Conservation (phyloP, 2,888 invertebrate genomes). For the Resseliella maxima region DNA sequence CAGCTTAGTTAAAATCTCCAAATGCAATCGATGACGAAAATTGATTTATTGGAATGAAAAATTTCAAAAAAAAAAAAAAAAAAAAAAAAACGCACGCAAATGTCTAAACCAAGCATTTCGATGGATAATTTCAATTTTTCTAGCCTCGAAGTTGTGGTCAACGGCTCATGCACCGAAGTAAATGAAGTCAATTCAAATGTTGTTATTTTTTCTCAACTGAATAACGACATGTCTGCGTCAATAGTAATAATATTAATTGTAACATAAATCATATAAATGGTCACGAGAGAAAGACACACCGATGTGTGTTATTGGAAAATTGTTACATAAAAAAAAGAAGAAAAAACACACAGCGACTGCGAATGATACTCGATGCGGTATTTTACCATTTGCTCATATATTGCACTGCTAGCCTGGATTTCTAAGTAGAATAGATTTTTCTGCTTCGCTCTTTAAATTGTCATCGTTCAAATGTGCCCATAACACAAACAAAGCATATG, state of each 20-base stretch:
- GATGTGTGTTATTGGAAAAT: constrained; percentile 18
- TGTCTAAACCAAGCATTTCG: background rate
- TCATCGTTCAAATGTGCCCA: background rate
- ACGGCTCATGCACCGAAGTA: too few relatives aligned
- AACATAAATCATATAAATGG: constrained; percentile 19
- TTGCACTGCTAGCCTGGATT: constrained; percentile 26
- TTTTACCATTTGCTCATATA: background rate
- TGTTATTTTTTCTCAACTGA: background rate
- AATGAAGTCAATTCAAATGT: background rate
- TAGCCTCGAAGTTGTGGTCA: background rate
- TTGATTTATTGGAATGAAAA: too few relatives aligned
- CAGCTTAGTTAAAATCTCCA: background rate
- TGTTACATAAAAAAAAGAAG: constrained; percentile 12
- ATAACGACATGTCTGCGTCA: constrained; percentile 3
- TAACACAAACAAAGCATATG: too few relatives aligned
- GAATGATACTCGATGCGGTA: background rate
- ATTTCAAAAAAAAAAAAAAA: too few relatives aligned
- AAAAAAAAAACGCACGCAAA: background rate
- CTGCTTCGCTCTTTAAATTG: background rate
- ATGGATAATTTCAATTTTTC: background rate
- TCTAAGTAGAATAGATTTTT: constrained; percentile 16
- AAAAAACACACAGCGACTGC: background rate
- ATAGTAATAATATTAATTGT: constrained; percentile 11
- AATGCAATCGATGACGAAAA: background rate
- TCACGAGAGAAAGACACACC: constrained; percentile 27